A percentile compares a stretch with the other conserved stretches of the same genome.
Evolutionary conservation across 2,888 invertebrate species (phyloP).

Genomic region (Chymomyza caudatula): DNA sequence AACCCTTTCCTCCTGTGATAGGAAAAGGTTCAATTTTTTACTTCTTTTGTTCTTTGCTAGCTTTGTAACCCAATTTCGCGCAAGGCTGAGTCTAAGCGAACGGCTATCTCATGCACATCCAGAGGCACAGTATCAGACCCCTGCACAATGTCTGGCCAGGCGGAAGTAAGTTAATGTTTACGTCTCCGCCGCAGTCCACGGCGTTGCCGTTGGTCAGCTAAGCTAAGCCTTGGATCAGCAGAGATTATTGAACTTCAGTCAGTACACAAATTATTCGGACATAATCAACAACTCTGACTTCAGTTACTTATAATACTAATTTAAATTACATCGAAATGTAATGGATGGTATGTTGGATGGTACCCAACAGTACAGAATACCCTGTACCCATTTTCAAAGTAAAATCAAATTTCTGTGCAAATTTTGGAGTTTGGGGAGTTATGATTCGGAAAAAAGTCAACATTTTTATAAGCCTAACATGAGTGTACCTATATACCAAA

Average conservation of each 20-base stretch:
- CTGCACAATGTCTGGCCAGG: slow-evolving; percentile 48
- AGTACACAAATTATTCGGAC: no score
- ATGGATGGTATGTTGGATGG: no score
- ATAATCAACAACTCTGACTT: no score
- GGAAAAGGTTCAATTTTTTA: neutral
- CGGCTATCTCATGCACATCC: slow-evolving; percentile 4
- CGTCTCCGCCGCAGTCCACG: neutral
- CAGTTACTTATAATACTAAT: no score
- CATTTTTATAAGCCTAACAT: no score
- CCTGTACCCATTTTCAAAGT: no score
- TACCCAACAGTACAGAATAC: no score
- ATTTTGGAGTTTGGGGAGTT: no score
- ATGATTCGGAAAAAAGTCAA: no score
- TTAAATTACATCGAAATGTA: no score
- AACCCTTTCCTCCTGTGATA: slow-evolving; percentile 7
- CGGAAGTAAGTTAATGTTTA: slow-evolving; percentile 35
- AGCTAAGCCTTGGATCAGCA: neutral
- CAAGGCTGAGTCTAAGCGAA: slow-evolving; percentile 25
- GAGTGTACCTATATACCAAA: no score
- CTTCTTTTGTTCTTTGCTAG: slow-evolving; percentile 41
- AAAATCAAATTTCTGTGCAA: no score
- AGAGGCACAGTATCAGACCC: neutral
- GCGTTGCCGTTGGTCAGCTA: neutral
- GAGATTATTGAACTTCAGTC: neutral
- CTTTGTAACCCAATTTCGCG: slow-evolving; percentile 60